Evolutionary conservation across 2,113 vertebrate genomes (phyloP).

Genomic region (Chamaea fasciata): DNA sequence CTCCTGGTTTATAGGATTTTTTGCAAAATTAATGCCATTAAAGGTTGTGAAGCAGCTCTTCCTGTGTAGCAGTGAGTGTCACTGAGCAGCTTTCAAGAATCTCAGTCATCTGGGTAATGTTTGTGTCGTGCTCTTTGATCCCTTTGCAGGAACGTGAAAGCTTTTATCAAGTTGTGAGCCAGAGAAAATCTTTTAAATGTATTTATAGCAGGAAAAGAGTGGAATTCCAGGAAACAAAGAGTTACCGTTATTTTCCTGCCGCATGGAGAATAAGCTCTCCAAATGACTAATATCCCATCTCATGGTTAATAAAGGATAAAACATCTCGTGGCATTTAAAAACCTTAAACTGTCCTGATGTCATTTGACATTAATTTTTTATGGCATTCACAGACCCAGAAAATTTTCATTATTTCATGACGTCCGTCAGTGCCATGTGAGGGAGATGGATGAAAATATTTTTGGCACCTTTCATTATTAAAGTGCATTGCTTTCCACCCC

Average conservation of each 20-base stretch:
- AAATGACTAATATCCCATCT: conserved; percentile 19
- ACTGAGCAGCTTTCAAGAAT: not conserved
- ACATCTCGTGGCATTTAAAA: not conserved
- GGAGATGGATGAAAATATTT: not conserved
- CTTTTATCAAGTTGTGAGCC: not conserved
- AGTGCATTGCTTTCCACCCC: not conserved
- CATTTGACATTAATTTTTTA: conserved; percentile 35
- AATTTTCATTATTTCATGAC: conserved; percentile 7
- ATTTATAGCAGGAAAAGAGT: not conserved
- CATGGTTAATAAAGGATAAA: conserved; percentile 28
- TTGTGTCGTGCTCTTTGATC: not conserved
- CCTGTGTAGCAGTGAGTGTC: not conserved
- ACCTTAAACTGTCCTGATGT: not conserved
- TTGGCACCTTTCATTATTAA: not conserved
- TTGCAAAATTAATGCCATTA: not conserved
- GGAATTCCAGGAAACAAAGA: not conserved
- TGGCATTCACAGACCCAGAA: not conserved
- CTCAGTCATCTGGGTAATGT: not conserved
- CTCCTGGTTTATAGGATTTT: not conserved
- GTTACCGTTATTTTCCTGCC: conserved; percentile 12
- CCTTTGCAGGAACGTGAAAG: not conserved
- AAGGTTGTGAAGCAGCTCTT: not conserved
- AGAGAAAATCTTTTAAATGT: not conserved
- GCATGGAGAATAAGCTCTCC: not conserved
- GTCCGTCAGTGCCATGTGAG: not conserved